phyloP scores from a whole-genome alignment of 2,113 vertebrate genomes.

The Dipodomys merriami region DNA sequence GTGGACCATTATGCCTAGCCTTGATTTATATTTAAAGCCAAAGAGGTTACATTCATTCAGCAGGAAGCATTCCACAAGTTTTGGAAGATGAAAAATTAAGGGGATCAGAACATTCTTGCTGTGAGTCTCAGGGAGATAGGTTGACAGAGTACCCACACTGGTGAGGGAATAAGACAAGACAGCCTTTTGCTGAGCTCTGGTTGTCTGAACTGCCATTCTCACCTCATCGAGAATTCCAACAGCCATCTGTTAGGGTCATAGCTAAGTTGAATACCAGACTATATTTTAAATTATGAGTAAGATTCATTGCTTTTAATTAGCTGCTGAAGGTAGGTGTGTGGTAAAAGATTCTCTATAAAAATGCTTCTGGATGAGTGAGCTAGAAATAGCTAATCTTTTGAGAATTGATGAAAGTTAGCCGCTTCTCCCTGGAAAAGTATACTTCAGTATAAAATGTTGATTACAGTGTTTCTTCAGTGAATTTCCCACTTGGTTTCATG shows the following conservation, averaged over 20 bases:
- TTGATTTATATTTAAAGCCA: neutral
- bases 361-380: neutral
- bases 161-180: neutral
- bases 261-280: constrained; percentile 29
- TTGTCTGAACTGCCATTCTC: neutral
- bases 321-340: constrained; percentile 46
- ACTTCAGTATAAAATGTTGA: neutral
- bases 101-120: neutral
- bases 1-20: too few relatives aligned
- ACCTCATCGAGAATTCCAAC: neutral
- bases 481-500: neutral
- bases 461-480: neutral
- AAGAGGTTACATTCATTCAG: neutral
- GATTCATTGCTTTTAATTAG: constrained; percentile 56
- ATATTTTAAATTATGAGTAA: constrained; percentile 47
- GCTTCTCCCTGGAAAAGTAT: constrained; percentile 25
- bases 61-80: neutral
- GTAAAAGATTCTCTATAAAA: constrained; percentile 51
- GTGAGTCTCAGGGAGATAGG: neutral
- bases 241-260: constrained; percentile 37
- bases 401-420: constrained; percentile 25
- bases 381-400: constrained; percentile 36
- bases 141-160: neutral
- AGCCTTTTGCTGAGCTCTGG: neutral
- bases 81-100: neutral